Conservation (phyloP, 2,797 vertebrate species). For the Coendou prehensilis region DNA sequence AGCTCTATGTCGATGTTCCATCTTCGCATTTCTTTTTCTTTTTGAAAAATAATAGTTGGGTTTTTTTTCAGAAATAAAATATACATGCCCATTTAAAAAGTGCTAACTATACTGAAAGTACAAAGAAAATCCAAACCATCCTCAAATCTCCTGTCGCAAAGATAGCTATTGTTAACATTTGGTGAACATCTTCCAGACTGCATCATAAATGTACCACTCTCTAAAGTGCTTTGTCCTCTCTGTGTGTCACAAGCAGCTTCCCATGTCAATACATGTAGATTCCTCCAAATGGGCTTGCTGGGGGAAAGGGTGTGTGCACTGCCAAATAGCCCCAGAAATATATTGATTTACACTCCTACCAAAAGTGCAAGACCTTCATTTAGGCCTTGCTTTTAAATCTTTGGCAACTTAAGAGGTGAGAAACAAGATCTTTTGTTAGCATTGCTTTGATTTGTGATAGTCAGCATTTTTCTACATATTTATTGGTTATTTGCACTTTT, state of each 20-base stretch:
- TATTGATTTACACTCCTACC: neutral
- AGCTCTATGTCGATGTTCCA: slow-evolving; percentile 2
- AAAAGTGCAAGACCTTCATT: neutral
- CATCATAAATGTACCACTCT: neutral
- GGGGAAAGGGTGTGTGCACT: neutral
- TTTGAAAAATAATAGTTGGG: slow-evolving; percentile 11
- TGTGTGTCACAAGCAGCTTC: neutral
- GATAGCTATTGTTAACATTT: slow-evolving; percentile 13
- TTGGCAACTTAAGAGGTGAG: neutral
- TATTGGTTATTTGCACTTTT: slow-evolving; percentile 15
- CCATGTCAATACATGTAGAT: neutral
- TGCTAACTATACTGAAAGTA: slow-evolving; percentile 40
- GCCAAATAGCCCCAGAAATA: neutral
- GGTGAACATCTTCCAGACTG: neutral
- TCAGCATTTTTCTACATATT: slow-evolving; percentile 15
- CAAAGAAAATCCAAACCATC: slow-evolving; percentile 29
- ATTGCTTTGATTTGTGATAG: slow-evolving; percentile 1
- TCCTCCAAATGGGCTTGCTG: neutral
- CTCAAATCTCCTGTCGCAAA: slow-evolving; percentile 41
- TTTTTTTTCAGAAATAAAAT: slow-evolving; percentile 29
- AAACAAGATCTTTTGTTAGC: neutral
- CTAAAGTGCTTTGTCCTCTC: neutral
- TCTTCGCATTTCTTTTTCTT: neutral
- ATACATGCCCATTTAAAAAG: neutral
- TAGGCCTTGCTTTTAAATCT: neutral